phyloP scores from a whole-genome alignment of 2,888 invertebrate species.

The Melipona beecheii region DNA sequence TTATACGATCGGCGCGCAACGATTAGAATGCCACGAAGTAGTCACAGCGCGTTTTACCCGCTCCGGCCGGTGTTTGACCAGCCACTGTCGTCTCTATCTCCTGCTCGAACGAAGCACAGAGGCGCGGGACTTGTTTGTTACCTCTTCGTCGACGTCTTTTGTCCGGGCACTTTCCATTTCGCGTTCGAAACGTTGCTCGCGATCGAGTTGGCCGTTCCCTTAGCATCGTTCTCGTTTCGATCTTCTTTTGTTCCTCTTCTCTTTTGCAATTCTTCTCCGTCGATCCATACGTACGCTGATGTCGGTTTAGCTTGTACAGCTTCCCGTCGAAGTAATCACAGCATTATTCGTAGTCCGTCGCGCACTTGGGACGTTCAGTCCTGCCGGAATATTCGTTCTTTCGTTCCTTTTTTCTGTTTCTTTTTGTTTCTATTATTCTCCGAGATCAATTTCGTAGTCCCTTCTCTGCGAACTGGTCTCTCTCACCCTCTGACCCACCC shows the following conservation, averaged over 20 bases:
- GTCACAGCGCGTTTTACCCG: conserved; percentile 74
- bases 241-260: neutral
- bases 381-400: conserved; percentile 21
- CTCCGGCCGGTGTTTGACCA: conserved; percentile 44
- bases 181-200: neutral
- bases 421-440: neutral
- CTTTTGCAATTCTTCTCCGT: neutral
- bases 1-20: conserved; percentile 32
- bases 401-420: neutral
- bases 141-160: conserved; percentile 24
- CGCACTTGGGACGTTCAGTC: neutral
- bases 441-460: conserved; percentile 10
- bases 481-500: conserved; percentile 27
- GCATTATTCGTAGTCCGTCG: conserved; percentile 53
- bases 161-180: conserved; percentile 29
- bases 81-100: conserved; percentile 48
- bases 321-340: conserved; percentile 53
- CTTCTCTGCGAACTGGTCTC: conserved; percentile 15
- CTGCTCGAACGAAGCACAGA: conserved; percentile 14
- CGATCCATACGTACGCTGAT: neutral
- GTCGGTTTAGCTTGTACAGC: conserved; percentile 37
- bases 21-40: conserved; percentile 66
- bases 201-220: neutral
- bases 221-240: neutral
- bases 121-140: conserved; percentile 1